Evolutionary conservation across 64 coral and sea anemone genomes (phyloP).

Genomic region (Actinia equina): DNA sequence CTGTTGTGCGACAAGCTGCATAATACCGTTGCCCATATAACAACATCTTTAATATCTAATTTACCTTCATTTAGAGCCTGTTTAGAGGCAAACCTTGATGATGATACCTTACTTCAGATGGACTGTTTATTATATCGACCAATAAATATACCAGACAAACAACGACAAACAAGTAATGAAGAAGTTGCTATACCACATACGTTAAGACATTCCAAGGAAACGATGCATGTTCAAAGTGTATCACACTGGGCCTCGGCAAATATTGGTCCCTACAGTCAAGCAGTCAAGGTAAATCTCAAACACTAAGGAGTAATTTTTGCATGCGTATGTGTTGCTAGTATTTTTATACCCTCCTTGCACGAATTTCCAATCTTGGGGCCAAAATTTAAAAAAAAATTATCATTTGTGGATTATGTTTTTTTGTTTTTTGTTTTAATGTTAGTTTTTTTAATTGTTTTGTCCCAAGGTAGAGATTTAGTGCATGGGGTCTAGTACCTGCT

Average conservation of each 20-base stretch:
- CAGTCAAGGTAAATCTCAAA: constrained; percentile 61
- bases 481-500: no score
- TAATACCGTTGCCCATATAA: no score
- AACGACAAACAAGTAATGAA: background rate
- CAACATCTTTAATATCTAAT: background rate
- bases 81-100: constrained; percentile 60
- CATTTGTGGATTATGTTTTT: no score
- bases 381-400: no score
- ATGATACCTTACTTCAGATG: constrained; percentile 38
- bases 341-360: background rate
- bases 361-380: no score
- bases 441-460: no score
- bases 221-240: constrained; percentile 93
- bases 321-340: background rate
- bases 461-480: no score
- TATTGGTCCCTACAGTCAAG: constrained; percentile 93
- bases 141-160: background rate
- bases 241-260: constrained; percentile 91
- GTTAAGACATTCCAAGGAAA: constrained; percentile 29
- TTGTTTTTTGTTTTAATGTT: no score
- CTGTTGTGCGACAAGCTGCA: no score
- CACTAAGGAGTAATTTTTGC: background rate
- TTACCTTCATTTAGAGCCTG: constrained; percentile 41
- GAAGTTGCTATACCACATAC: background rate
- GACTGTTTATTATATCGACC: constrained; percentile 60